Conservation (phyloP, 2,113 vertebrate species). For the Leptodactylus fuscus region DNA sequence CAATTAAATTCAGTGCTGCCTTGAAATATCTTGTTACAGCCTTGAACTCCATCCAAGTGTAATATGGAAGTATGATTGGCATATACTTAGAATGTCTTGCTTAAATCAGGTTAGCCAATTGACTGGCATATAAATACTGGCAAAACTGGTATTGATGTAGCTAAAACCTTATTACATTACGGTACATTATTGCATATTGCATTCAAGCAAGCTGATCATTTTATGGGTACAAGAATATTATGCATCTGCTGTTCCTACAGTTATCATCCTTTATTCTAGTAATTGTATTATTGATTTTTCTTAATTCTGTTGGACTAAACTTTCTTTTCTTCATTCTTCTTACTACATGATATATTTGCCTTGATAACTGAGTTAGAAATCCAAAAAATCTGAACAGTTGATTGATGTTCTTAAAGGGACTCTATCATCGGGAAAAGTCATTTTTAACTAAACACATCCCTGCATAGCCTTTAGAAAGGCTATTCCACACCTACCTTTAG, state of each 20-base stretch:
- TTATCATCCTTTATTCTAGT: neutral
- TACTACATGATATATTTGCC: neutral
- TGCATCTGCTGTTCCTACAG: neutral
- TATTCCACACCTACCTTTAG: too few relatives aligned
- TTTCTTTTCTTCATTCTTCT: neutral
- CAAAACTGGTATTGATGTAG: constrained; percentile 37
- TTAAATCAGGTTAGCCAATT: constrained; percentile 42
- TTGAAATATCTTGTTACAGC: constrained; percentile 26
- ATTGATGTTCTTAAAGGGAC: too few relatives aligned
- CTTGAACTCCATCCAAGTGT: constrained; percentile 28
- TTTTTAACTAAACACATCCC: too few relatives aligned
- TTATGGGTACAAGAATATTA: constrained; percentile 7
- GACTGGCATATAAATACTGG: constrained; percentile 28
- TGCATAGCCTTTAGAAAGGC: too few relatives aligned
- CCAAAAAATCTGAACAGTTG: too few relatives aligned
- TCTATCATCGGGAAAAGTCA: too few relatives aligned
- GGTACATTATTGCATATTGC: constrained; percentile 29
- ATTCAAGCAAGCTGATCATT: neutral
- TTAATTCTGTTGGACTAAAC: neutral
- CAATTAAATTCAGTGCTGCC: constrained; percentile 22
- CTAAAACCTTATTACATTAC: constrained; percentile 43
- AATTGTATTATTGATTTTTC: neutral
- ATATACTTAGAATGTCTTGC: constrained; percentile 35
- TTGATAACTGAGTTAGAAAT: neutral
- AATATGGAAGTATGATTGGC: constrained; percentile 41